A percentile compares a stretch with the other conserved stretches of the same genome.
phyloP scores from a whole-genome alignment of 1,140 invertebrate species.

The Oppia nitens region DNA sequence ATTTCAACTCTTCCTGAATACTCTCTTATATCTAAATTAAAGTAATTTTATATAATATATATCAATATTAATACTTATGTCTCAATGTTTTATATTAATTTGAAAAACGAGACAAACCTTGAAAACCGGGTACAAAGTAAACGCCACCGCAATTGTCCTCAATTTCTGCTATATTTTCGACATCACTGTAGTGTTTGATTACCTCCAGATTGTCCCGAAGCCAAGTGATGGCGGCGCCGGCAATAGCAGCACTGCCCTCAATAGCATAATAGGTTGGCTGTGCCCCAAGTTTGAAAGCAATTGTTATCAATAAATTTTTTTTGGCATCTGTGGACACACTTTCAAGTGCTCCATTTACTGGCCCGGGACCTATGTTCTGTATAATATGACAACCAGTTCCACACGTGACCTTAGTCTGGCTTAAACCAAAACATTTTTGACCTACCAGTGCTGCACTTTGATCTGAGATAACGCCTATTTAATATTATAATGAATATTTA shows the following conservation, averaged over 20 bases:
- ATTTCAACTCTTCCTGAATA: no score
- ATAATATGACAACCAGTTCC: constrained; percentile 88
- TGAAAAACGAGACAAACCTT: no score
- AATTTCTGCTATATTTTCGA: constrained; percentile 51
- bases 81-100: no score
- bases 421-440: constrained; percentile 70
- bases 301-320: constrained; percentile 77
- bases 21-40: no score
- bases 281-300: constrained; percentile 76
- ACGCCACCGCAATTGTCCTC: constrained; percentile 64
- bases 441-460: constrained; percentile 88
- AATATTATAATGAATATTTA: neutral
- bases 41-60: no score
- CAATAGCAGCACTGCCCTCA: constrained; percentile 72
- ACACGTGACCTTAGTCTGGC: constrained; percentile 82
- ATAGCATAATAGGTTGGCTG: constrained; percentile 56
- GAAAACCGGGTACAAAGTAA: constrained; percentile 86
- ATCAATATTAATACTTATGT: no score
- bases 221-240: constrained; percentile 74
- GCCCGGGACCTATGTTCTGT: constrained; percentile 63
- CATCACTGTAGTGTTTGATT: constrained; percentile 50
- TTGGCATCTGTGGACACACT: constrained; percentile 27
- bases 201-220: constrained; percentile 69
- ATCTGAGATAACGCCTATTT: constrained; percentile 48
- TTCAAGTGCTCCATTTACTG: constrained; percentile 11